Evolutionary conservation across 2,113 vertebrate genomes (phyloP).

Genomic region (Saguinus midas): DNA sequence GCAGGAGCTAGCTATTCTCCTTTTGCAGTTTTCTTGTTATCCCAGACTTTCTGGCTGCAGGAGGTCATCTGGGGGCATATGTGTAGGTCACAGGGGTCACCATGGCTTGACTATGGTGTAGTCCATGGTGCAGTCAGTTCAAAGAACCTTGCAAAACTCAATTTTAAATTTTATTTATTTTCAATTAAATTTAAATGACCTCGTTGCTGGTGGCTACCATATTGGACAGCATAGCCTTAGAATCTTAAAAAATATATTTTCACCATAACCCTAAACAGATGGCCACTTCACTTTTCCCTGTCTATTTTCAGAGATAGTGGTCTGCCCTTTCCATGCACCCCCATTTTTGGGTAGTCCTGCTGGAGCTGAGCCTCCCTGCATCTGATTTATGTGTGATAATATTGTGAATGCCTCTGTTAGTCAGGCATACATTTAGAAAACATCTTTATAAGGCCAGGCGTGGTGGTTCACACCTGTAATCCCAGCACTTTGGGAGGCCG

Average conservation of each 20-base stretch:
- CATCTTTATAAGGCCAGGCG: not conserved
- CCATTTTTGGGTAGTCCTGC: not conserved
- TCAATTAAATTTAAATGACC: not conserved
- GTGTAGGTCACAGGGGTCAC: no score
- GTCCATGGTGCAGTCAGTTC: no score
- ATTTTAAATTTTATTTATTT: slow-evolving; percentile 25
- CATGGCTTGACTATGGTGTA: no score
- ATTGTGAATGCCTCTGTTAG: not conserved
- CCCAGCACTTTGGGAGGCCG: no score
- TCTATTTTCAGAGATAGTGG: not conserved
- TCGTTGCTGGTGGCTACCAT: not conserved
- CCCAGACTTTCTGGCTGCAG: no score
- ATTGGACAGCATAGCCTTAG: not conserved
- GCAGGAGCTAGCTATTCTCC: no score
- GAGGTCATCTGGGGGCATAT: no score
- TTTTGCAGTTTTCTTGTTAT: no score
- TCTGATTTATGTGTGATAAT: not conserved
- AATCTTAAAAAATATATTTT: not conserved
- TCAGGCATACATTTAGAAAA: not conserved
- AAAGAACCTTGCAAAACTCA: not conserved
- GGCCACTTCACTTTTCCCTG: not conserved
- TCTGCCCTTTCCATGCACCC: not conserved
- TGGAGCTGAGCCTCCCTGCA: not conserved
- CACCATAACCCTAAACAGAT: not conserved
- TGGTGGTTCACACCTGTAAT: no score